Conservation (phyloP, 2,113 vertebrate species). For the Notechis scutatus region DNA sequence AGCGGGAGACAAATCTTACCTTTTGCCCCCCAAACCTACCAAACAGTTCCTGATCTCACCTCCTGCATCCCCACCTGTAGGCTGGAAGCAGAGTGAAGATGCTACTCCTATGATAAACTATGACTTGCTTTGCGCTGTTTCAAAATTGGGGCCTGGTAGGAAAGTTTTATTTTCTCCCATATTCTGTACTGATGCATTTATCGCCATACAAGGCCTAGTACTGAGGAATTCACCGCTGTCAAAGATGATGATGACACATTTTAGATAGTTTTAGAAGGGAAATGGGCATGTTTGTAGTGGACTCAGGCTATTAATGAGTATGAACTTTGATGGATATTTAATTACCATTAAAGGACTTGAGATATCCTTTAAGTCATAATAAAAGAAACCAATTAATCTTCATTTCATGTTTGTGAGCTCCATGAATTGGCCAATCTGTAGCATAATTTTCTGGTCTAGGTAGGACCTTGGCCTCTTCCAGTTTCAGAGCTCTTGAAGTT, state of each 20-base stretch:
- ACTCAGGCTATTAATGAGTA: not conserved
- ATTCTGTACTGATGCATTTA: not conserved
- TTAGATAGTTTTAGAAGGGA: not conserved
- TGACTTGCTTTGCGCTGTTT: slow-evolving; percentile 93
- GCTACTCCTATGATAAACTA: slow-evolving; percentile 92
- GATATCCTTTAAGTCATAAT: not conserved
- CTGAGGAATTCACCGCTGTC: not conserved
- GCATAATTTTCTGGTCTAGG: not conserved
- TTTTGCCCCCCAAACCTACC: slow-evolving; percentile 87
- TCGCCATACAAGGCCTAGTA: not conserved
- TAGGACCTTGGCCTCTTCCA: not conserved
- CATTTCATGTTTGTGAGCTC: not conserved
- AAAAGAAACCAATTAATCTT: not conserved
- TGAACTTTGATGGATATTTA: not conserved
- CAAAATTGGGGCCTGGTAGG: slow-evolving; percentile 92
- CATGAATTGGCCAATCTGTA: not conserved
- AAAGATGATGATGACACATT: not conserved
- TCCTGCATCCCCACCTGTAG: slow-evolving; percentile 89
- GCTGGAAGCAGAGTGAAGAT: slow-evolving; percentile 94
- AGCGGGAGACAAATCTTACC: slow-evolving; percentile 84
- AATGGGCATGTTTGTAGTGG: not conserved
- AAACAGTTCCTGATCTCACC: slow-evolving; percentile 98
- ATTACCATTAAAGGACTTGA: not conserved
- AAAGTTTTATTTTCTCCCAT: not conserved
- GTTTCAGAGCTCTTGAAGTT: not conserved